Percentiles rank a stretch among this genome's conserved stretches.
These are phyloP conservation scores for Tringa solitaria DNA, from an alignment of 2,113 vertebrate genomes.

Conservation along the genomic window DNA sequence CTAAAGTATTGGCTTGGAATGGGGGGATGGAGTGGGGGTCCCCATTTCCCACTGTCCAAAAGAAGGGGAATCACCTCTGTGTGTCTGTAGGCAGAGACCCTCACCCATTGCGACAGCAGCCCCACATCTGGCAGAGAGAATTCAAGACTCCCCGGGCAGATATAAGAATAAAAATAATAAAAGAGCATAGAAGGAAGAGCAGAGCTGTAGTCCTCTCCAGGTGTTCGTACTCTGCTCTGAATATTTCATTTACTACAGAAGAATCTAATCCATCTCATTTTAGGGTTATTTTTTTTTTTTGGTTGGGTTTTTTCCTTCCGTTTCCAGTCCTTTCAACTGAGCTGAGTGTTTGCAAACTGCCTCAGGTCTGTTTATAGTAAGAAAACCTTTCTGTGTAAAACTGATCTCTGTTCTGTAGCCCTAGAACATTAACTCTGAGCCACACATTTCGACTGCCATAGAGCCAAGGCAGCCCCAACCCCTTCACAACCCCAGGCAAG, in stretches of 20 bases:
- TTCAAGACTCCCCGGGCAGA: not conserved
- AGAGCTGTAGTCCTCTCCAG: not conserved
- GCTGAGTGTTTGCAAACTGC: not conserved
- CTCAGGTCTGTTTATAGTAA: not conserved
- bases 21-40: not conserved
- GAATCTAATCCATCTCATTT: not conserved
- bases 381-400: not conserved
- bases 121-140: not conserved
- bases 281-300: not conserved
- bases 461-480: too few species aligned
- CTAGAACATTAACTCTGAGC: not conserved
- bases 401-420: not conserved
- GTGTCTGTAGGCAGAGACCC: not conserved
- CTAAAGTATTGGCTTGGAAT: not conserved
- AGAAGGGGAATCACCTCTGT: not conserved
- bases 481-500: not conserved
- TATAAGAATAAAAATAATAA: too few species aligned
- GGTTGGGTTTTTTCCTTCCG: not conserved
- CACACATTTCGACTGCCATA: rapidly evolving
- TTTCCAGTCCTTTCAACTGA: not conserved
- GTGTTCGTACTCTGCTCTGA: not conserved
- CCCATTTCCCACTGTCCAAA: not conserved
- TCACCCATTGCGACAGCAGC: not conserved
- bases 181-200: not conserved
- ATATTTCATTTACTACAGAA: not conserved